phyloP scores from a whole-genome alignment of 2,888 invertebrate genomes.

The Dolichomitus sp. region DNA sequence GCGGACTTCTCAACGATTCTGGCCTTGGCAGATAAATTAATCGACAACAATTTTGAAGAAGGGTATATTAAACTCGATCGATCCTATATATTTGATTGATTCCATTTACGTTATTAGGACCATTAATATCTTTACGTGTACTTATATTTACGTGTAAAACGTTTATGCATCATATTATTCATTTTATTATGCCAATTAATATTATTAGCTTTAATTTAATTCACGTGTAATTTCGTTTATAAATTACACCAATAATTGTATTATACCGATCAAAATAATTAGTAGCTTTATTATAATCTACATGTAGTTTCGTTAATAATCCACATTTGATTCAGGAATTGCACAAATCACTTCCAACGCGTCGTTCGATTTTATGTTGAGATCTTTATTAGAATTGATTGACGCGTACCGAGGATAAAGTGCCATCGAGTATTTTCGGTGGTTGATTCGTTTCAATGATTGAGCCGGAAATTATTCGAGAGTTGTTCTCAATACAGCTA shows the following conservation, averaged over 20 bases:
- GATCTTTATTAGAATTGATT: background rate
- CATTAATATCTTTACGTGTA: no score
- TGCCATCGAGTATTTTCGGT: slow-evolving; percentile 27
- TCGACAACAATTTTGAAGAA: background rate
- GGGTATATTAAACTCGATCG: background rate
- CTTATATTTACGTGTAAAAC: no score
- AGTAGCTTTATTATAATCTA: background rate
- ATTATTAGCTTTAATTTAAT: no score
- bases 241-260: background rate
- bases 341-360: background rate
- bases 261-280: no score
- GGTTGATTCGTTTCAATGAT: slow-evolving; percentile 41
- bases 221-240: background rate
- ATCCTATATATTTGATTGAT: background rate
- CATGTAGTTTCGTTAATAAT: background rate
- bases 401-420: no score
- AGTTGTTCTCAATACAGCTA: slow-evolving; percentile 30
- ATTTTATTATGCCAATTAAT: no score
- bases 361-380: background rate
- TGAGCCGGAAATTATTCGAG: slow-evolving; percentile 57
- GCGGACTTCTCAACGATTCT: background rate
- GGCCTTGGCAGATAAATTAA: background rate
- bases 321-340: background rate
- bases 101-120: background rate
- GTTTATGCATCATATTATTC: no score